Evolutionary conservation across 2,797 vertebrate genomes (phyloP).

Genomic region (Leptoclinus maculatus): DNA sequence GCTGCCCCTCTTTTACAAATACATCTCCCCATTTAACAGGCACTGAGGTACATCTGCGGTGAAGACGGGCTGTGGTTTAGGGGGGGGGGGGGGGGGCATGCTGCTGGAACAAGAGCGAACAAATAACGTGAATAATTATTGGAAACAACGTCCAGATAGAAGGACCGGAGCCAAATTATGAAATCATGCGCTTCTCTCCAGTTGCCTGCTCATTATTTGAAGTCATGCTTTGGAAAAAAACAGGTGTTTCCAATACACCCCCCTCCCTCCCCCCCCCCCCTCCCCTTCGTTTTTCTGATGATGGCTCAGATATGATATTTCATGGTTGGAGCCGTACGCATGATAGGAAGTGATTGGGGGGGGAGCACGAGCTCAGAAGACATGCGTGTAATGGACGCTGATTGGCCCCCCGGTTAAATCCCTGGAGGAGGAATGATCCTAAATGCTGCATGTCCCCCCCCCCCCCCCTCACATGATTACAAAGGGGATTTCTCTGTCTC

Average conservation of each 20-base stretch:
- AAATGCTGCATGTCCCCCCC: too few species aligned
- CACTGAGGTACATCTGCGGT: conserved; percentile 53
- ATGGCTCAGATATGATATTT: conserved; percentile 86
- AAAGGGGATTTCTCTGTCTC: conserved; percentile 57
- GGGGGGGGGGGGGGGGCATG: background rate
- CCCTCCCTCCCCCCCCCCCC: conserved; percentile 59
- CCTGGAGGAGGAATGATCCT: conserved; percentile 25
- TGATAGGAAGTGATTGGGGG: conserved; percentile 81
- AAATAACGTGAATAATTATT: conserved; percentile 81
- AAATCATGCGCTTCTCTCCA: conserved; percentile 80
- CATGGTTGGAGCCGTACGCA: conserved; percentile 70
- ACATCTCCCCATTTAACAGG: conserved; percentile 51
- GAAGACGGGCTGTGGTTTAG: conserved; percentile 4
- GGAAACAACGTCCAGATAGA: conserved; percentile 82
- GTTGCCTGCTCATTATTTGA: conserved; percentile 78
- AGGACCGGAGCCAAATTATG: conserved; percentile 81
- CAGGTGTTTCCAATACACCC: conserved; percentile 86
- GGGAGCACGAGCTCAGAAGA: conserved; percentile 58
- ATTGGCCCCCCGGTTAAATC: conserved; percentile 75
- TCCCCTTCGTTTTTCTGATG: conserved; percentile 58
- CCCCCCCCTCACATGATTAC: conserved; percentile 59
- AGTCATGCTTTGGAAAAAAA: conserved; percentile 78
- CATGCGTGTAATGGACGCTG: conserved; percentile 85
- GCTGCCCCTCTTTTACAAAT: conserved; percentile 47
- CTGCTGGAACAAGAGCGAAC: conserved; percentile 55